Conservation (phyloP, 1,140 invertebrate species). For the Pseudomyrmex flavicornis region DNA sequence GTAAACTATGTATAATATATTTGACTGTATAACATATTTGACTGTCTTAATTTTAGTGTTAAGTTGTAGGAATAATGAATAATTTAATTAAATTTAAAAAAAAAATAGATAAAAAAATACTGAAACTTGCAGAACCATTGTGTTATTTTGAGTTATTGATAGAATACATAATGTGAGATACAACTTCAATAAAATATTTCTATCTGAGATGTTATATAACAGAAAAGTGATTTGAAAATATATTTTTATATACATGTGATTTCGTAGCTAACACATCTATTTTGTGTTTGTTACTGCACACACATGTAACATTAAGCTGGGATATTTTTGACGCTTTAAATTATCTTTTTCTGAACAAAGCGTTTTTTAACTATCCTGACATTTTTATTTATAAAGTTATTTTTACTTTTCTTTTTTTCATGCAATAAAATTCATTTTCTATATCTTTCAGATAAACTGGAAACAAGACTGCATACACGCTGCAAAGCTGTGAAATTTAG, state of each 20-base stretch:
- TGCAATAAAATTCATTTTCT: background rate
- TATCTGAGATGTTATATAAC: background rate
- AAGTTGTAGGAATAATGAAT: no score
- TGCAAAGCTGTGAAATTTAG: constrained; percentile 76
- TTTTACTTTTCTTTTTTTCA: background rate
- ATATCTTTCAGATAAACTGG: constrained; percentile 75
- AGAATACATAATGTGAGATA: no score
- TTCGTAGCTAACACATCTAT: constrained; percentile 69
- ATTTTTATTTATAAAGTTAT: constrained; percentile 45
- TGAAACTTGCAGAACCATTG: no score
- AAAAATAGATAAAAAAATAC: no score
- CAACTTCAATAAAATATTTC: no score
- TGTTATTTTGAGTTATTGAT: no score
- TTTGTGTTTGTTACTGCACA: constrained; percentile 69
- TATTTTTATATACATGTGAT: constrained; percentile 73
- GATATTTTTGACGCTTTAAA: constrained; percentile 74
- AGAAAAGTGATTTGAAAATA: background rate
- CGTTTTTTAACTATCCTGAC: constrained; percentile 73
- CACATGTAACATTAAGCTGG: constrained; percentile 77
- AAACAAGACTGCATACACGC: constrained; percentile 81
- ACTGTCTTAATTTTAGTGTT: no score
- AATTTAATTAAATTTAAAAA: no score
- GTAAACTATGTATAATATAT: no score
- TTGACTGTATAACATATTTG: no score
- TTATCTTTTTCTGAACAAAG: constrained; percentile 40